Conservation (phyloP, 1,140 invertebrate genomes). For the Ericerus pela region DNA sequence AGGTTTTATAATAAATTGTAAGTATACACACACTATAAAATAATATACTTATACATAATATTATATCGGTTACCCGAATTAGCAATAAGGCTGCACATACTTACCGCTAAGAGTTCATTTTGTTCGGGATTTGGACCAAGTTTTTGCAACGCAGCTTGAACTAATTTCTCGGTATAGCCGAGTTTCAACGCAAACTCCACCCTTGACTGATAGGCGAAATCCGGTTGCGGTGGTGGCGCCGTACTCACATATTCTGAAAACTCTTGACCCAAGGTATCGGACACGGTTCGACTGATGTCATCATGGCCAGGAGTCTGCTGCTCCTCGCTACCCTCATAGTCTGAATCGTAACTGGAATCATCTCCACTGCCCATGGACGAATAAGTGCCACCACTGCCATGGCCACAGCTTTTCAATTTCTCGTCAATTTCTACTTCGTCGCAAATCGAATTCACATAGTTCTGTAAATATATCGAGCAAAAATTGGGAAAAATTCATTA, state of each 20-base stretch:
- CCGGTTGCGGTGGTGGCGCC: constrained; percentile 22
- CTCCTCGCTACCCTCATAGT: constrained; percentile 53
- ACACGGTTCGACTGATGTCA: constrained; percentile 61
- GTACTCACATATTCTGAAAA: constrained; percentile 56
- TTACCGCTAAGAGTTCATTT: constrained; percentile 67
- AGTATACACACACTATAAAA: no score
- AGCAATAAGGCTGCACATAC: no score
- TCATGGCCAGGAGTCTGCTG: constrained; percentile 40
- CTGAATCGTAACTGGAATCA: constrained; percentile 75
- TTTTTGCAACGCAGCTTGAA: constrained; percentile 66
- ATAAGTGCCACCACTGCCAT: constrained; percentile 35
- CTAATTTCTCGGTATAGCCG: constrained; percentile 75
- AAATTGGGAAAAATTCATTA: no score
- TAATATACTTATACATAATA: no score
- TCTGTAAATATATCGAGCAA: constrained; percentile 19
- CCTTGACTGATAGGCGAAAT: constrained; percentile 31
- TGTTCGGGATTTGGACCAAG: constrained; percentile 66
- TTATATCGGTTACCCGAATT: no score
- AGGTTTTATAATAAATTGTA: no score
- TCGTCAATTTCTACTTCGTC: constrained; percentile 4
- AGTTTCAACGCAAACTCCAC: constrained; percentile 75
- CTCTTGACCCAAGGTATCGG: constrained; percentile 67
- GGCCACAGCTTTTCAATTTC: constrained; percentile 27
- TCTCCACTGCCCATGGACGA: constrained; percentile 37
- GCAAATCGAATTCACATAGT: constrained; percentile 21